phyloP scores from a whole-genome alignment of 1,140 invertebrate species.

The Leptinotarsa texana region DNA sequence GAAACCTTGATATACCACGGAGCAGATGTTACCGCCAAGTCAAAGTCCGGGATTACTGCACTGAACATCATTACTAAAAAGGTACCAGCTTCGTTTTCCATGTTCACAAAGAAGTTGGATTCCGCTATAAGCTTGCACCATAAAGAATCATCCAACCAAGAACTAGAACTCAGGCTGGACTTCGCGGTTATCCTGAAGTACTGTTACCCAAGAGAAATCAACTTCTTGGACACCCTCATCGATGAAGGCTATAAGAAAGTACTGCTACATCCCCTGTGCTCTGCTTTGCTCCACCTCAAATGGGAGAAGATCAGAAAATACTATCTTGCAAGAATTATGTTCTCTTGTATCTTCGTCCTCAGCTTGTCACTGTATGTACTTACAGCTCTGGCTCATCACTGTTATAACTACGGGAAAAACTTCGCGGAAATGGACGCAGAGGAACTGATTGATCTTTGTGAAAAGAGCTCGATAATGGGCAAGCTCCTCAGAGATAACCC shows the following conservation, averaged over 20 bases:
- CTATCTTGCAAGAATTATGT: conserved; percentile 75
- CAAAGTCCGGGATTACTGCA: conserved; percentile 78
- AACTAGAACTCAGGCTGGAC: conserved; percentile 77
- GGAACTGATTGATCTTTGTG: conserved; percentile 62
- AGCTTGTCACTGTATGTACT: conserved; percentile 78
- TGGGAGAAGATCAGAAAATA: conserved; percentile 87
- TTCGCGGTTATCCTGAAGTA: conserved; percentile 77
- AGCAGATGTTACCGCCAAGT: conserved; percentile 80
- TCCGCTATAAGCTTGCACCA: conserved; percentile 75
- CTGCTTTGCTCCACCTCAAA: conserved; percentile 80
- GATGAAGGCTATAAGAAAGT: conserved; percentile 82
- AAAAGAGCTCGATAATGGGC: conserved; percentile 72
- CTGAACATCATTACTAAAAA: conserved; percentile 79
- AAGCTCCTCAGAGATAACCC: conserved; percentile 70
- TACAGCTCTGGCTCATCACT: conserved; percentile 74
- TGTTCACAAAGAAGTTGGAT: conserved; percentile 76
- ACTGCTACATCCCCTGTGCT: conserved; percentile 77
- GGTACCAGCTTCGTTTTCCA: conserved; percentile 76
- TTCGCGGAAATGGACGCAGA: conserved; percentile 67
- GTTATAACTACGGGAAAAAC: conserved; percentile 73
- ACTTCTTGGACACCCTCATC: conserved; percentile 77
- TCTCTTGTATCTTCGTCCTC: conserved; percentile 77
- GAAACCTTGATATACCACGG: conserved; percentile 79
- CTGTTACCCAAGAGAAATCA: conserved; percentile 75
- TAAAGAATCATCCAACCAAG: conserved; percentile 72